Evolutionary conservation across 2,797 vertebrate species (phyloP).

Genomic region (Dendrocincla fuliginosa): DNA sequence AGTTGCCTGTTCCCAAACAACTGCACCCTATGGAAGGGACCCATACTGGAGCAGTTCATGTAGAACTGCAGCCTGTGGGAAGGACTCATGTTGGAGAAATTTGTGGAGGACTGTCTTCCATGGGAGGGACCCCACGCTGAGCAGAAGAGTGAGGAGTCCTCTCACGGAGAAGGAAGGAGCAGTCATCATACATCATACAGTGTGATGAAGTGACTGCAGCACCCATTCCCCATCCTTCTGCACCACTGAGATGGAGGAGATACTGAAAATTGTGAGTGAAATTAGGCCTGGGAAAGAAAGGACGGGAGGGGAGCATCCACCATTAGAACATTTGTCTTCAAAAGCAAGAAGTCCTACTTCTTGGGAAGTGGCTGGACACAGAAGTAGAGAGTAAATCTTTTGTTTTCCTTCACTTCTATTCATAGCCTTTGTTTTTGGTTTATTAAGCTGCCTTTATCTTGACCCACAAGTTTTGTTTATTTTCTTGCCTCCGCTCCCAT

Average conservation of each 20-base stretch:
- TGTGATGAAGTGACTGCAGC: background rate
- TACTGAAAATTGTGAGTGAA: background rate
- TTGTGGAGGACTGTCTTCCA: background rate
- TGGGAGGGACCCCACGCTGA: fast-evolving
- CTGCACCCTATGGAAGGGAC: background rate
- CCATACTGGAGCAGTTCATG: background rate
- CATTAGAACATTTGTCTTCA: background rate
- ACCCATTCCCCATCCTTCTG: background rate
- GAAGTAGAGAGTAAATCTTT: background rate
- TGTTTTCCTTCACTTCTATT: background rate
- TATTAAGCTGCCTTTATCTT: background rate
- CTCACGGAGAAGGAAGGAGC: background rate
- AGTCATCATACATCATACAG: background rate
- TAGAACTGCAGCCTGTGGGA: background rate
- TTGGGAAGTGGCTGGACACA: background rate
- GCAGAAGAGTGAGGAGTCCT: background rate
- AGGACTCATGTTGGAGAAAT: background rate
- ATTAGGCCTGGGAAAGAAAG: background rate
- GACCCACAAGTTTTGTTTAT: background rate
- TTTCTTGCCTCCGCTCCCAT: fast-evolving
- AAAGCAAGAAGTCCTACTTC: background rate
- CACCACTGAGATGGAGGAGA: background rate
- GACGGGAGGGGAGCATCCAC: background rate
- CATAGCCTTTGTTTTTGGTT: background rate
- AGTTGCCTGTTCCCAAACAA: background rate